phyloP scores from a whole-genome alignment of 2,888 invertebrate species.

The Anarsia innoxiella region DNA sequence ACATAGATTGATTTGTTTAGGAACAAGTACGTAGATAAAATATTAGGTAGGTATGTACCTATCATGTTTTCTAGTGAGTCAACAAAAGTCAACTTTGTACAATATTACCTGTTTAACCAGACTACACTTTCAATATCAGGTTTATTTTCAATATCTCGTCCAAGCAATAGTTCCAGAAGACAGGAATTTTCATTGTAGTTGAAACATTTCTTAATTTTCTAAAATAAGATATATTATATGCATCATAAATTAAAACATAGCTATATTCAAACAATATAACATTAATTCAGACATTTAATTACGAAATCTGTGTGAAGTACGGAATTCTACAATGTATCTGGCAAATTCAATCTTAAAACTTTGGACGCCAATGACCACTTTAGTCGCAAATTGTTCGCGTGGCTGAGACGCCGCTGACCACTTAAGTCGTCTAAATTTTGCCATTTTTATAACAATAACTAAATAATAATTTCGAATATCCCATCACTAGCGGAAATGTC shows the following conservation, averaged over 20 bases:
- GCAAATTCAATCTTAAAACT: too few relatives aligned
- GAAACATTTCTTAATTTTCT: slow-evolving; percentile 79
- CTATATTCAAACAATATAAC: neutral
- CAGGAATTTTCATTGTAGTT: slow-evolving; percentile 70
- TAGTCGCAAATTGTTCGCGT: too few relatives aligned
- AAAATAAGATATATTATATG: slow-evolving; percentile 15
- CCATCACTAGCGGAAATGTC: too few relatives aligned
- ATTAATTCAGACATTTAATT: neutral
- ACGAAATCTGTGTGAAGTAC: too few relatives aligned
- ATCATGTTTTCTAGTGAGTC: too few relatives aligned
- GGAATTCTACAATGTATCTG: too few relatives aligned
- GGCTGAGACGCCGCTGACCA: too few relatives aligned
- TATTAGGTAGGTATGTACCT: too few relatives aligned
- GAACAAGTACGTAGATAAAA: neutral
- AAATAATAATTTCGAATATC: too few relatives aligned
- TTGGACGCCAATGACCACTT: too few relatives aligned
- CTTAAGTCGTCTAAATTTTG: too few relatives aligned
- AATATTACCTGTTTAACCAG: slow-evolving; percentile 82
- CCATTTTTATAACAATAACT: too few relatives aligned
- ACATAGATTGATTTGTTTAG: neutral
- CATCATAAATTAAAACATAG: neutral
- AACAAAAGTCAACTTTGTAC: neutral
- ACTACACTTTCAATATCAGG: slow-evolving; percentile 77
- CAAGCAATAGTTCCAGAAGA: slow-evolving; percentile 80
- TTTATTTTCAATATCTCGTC: slow-evolving; percentile 72